phyloP scores from a whole-genome alignment of 37 sponge, comb jelly and placozoan genomes.

The Halisarca cf. caerulea region DNA sequence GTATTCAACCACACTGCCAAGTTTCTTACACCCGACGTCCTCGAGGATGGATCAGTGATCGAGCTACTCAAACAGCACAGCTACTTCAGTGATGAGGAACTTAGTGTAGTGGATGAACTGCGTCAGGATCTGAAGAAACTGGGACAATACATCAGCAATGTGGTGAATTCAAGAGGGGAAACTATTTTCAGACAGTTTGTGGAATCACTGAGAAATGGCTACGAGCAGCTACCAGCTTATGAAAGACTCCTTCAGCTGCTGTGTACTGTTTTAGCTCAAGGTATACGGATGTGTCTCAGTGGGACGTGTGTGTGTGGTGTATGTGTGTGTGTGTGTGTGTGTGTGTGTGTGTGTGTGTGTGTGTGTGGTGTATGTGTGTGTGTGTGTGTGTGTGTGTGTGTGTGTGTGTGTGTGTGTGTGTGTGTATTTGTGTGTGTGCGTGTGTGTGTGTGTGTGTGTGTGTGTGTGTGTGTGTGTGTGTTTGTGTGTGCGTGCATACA shows the following conservation, averaged over 20 bases:
- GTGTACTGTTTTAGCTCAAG: background rate
- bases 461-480: too few species aligned
- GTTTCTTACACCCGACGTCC: background rate
- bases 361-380: too few species aligned
- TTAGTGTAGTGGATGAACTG: background rate
- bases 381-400: too few species aligned
- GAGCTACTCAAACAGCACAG: slow-evolving; percentile 4
- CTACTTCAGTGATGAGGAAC: slow-evolving; percentile 17
- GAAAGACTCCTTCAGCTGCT: background rate
- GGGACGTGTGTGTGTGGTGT: too few species aligned
- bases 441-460: too few species aligned
- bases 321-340: too few species aligned
- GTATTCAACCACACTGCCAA: slow-evolving; percentile 21
- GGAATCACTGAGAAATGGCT: background rate
- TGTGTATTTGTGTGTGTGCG: too few species aligned
- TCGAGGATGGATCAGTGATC: background rate
- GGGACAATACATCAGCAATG: slow-evolving; percentile 23
- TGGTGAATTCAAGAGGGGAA: slow-evolving; percentile 16
- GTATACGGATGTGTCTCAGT: background rate
- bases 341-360: too few species aligned
- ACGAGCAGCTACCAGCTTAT: background rate
- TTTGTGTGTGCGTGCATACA: too few species aligned
- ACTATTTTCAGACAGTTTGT: background rate
- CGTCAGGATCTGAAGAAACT: background rate
- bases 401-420: too few species aligned